phyloP scores from a whole-genome alignment of 2,888 invertebrate genomes.

The Nymphalis c-album region DNA sequence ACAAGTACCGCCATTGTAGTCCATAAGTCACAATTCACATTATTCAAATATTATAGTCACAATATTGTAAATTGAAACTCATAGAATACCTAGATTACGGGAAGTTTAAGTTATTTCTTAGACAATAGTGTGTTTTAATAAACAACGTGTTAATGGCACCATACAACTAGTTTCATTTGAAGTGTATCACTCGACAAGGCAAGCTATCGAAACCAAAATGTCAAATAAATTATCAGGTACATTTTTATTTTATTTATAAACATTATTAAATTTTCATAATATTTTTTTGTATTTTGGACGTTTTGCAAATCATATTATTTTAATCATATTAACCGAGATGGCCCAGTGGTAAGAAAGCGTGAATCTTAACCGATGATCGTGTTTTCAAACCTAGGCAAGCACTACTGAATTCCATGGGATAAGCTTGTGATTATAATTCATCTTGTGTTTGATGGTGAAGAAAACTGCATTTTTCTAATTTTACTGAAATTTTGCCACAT shows the following conservation, averaged over 20 bases:
- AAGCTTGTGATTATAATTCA: too few relatives aligned
- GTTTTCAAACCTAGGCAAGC: too few relatives aligned
- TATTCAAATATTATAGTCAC: background rate
- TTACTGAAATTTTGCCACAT: too few relatives aligned
- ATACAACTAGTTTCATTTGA: constrained; percentile 32
- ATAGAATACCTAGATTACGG: constrained; percentile 26
- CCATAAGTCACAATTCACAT: constrained; percentile 1
- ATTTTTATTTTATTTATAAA: background rate
- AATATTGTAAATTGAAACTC: constrained; percentile 10
- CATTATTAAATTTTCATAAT: too few relatives aligned
- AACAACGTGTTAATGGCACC: constrained; percentile 38
- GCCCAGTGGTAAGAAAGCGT: too few relatives aligned
- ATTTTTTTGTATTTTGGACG: too few relatives aligned
- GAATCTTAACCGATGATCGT: too few relatives aligned
- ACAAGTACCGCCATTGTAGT: constrained; percentile 52
- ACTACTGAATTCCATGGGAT: too few relatives aligned
- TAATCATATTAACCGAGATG: too few relatives aligned
- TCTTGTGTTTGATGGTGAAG: too few relatives aligned
- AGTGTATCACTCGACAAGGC: constrained; percentile 34
- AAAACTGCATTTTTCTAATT: too few relatives aligned
- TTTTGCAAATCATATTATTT: too few relatives aligned
- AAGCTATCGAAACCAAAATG: constrained; percentile 36
- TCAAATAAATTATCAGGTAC: constrained; percentile 37
- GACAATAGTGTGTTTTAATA: constrained; percentile 48
- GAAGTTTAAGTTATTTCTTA: constrained; percentile 36